Conservation (phyloP, 2,888 invertebrate species). For the Chrysolina oricalcia region DNA sequence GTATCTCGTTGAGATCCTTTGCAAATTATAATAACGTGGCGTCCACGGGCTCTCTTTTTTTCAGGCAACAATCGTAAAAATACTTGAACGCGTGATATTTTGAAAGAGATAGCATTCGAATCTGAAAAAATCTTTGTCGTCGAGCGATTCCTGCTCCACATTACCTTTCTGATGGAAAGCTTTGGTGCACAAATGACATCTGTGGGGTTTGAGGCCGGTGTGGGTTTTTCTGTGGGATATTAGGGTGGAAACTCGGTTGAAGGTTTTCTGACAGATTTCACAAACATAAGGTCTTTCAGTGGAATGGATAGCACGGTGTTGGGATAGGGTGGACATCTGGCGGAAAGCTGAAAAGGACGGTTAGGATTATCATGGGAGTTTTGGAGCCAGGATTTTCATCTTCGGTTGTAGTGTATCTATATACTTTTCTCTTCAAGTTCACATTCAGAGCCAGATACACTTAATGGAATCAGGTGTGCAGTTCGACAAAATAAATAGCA, state of each 20-base stretch:
- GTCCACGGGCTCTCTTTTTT: too few relatives aligned
- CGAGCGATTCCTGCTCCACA: neutral
- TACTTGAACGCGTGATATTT: too few relatives aligned
- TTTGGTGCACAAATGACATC: slow-evolving; percentile 83
- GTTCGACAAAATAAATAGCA: too few relatives aligned
- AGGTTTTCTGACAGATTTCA: slow-evolving; percentile 84
- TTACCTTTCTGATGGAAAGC: slow-evolving; percentile 88
- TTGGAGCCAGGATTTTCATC: neutral
- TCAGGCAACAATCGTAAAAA: too few relatives aligned
- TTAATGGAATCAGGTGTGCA: too few relatives aligned
- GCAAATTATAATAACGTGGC: too few relatives aligned
- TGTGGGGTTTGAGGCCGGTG: slow-evolving; percentile 82
- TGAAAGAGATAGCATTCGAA: too few relatives aligned
- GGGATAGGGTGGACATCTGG: slow-evolving; percentile 83
- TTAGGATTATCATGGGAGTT: neutral
- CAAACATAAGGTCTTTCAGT: slow-evolving; percentile 83
- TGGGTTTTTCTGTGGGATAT: slow-evolving; percentile 88
- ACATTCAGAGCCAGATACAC: neutral
- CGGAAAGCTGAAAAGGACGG: slow-evolving; percentile 74
- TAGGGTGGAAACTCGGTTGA: slow-evolving; percentile 85
- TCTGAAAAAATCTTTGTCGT: neutral
- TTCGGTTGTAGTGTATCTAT: slow-evolving; percentile 1
- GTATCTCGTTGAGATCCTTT: too few relatives aligned
- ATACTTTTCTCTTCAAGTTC: neutral
- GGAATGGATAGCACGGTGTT: slow-evolving; percentile 87